phyloP scores from a whole-genome alignment of 2,113 vertebrate genomes.

The Campylomormyrus tamandua region DNA sequence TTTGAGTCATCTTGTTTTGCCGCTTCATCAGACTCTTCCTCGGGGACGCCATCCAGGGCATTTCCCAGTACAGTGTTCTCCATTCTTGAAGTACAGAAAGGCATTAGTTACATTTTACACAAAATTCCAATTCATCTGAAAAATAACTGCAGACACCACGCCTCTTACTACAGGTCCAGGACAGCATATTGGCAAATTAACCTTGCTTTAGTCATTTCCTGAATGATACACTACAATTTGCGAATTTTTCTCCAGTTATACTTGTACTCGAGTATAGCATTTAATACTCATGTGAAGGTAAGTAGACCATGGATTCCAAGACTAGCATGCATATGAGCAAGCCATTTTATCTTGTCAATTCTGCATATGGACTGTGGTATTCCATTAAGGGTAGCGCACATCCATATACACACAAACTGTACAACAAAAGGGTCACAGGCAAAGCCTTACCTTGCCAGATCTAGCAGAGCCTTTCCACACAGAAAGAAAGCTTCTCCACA shows the following conservation, averaged over 20 bases:
- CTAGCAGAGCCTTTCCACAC: slow-evolving; percentile 89
- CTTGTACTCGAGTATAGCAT: background rate
- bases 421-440: background rate
- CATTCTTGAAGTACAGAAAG: slow-evolving; percentile 61
- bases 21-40: slow-evolving; percentile 75
- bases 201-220: background rate
- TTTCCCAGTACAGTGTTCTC: slow-evolving; percentile 93
- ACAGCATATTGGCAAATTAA: background rate
- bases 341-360: background rate
- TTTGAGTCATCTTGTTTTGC: slow-evolving; percentile 70
- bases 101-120: background rate
- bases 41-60: slow-evolving; percentile 87
- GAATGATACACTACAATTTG: background rate
- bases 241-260: background rate
- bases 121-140: background rate
- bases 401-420: background rate
- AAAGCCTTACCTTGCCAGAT: slow-evolving; percentile 78
- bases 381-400: background rate
- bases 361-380: background rate
- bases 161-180: background rate
- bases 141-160: background rate
- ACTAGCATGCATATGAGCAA: background rate
- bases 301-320: background rate
- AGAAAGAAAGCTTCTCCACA: slow-evolving; percentile 94
- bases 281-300: background rate